Evolutionary conservation across 2,113 vertebrate genomes (phyloP).

Genomic region (Anguilla japonica): DNA sequence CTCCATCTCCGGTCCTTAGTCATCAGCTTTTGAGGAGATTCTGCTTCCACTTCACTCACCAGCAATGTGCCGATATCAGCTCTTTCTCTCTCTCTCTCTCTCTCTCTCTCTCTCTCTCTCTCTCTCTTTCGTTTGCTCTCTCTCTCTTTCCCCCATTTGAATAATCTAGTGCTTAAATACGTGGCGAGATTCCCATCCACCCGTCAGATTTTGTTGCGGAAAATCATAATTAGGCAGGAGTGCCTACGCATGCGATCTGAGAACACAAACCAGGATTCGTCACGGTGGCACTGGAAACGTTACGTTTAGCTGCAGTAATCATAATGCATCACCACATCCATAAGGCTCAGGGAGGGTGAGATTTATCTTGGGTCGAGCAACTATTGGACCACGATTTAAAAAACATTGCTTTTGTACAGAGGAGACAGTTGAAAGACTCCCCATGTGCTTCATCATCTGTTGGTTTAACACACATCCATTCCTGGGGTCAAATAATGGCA

Average conservation of each 20-base stretch:
- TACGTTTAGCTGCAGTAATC: not conserved
- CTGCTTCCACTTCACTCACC: not conserved
- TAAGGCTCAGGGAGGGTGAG: too few relatives aligned
- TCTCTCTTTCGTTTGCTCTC: not conserved
- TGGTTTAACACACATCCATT: too few relatives aligned
- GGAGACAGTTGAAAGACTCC: too few relatives aligned
- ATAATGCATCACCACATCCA: too few relatives aligned
- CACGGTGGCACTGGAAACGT: not conserved
- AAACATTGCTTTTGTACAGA: too few relatives aligned
- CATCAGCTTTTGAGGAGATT: not conserved
- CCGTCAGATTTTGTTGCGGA: not conserved
- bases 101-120: not conserved
- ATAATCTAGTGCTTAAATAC: not conserved
- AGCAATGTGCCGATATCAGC: not conserved
- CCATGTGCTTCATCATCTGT: too few relatives aligned
- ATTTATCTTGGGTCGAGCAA: too few relatives aligned
- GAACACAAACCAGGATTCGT: not conserved
- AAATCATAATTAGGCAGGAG: not conserved
- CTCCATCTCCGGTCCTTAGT: not conserved
- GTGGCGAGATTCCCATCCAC: not conserved
- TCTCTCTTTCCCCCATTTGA: not conserved
- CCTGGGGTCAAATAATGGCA: too few relatives aligned
- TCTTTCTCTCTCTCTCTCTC: not conserved
- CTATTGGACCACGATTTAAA: too few relatives aligned
- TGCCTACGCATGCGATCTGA: not conserved